Percentiles rank a stretch among this genome's conserved stretches.
These are phyloP conservation scores for Machimus atricapillus DNA, from an alignment of 2,888 invertebrate species.

Conservation along the genomic window DNA sequence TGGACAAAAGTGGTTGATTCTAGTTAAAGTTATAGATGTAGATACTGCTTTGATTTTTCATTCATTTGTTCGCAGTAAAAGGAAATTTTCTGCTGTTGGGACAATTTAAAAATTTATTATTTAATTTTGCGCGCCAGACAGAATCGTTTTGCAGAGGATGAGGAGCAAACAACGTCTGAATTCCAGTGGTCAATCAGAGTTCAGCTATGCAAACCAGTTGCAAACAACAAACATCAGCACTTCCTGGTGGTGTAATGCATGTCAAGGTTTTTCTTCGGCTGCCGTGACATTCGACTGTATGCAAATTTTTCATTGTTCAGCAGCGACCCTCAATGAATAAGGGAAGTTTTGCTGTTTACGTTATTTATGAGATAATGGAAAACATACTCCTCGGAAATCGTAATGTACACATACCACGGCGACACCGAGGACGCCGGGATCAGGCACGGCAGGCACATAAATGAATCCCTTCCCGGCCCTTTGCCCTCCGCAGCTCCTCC, in stretches of 20 bases:
- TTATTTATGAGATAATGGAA: slow-evolving; percentile 40
- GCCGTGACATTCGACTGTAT: slow-evolving; percentile 39
- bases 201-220: slow-evolving; percentile 44
- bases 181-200: slow-evolving; percentile 28
- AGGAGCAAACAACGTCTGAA: neutral
- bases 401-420: slow-evolving; percentile 33
- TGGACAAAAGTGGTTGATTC: no score
- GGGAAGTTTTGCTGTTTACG: slow-evolving; percentile 37
- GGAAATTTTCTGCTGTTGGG: neutral
- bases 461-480: neutral
- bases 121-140: neutral
- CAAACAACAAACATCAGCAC: slow-evolving; percentile 51
- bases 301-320: slow-evolving; percentile 41
- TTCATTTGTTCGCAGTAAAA: neutral
- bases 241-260: slow-evolving; percentile 52
- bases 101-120: neutral
- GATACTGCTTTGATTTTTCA: no score
- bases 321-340: slow-evolving; percentile 30
- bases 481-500: neutral
- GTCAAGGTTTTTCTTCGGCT: slow-evolving; percentile 50
- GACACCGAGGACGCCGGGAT: neutral
- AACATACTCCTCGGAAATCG: slow-evolving; percentile 37
- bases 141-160: neutral
- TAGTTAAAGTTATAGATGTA: no score
- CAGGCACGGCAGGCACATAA: slow-evolving; percentile 11